These are phyloP conservation scores for Aspidoscelis tigris DNA, from an alignment of 2,113 vertebrate genomes.

Conservation along the genomic window DNA sequence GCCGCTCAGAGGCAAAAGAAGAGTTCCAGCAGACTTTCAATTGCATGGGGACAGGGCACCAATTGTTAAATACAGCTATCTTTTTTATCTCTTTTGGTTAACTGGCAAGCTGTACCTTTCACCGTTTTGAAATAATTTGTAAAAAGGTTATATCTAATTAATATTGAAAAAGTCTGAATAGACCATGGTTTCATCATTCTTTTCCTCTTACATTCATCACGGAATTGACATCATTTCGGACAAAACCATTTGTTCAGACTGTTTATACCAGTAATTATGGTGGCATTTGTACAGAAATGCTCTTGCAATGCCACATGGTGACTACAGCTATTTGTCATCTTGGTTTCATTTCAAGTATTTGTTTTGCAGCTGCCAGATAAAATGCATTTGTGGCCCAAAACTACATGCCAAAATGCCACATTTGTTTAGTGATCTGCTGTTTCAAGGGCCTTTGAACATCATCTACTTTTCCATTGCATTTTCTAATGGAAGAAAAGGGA, in stretches of 20 bases:
- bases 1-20: no score
- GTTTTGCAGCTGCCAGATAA: conserved; percentile 57
- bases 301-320: conserved; percentile 55
- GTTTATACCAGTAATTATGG: conserved; percentile 52
- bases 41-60: background rate
- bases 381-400: conserved; percentile 55
- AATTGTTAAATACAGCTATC: background rate
- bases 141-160: background rate
- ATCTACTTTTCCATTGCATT: conserved; percentile 64
- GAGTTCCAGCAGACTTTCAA: no score
- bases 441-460: conserved; percentile 51
- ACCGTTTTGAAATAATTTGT: background rate
- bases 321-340: conserved; percentile 66
- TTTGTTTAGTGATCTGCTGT: conserved; percentile 42
- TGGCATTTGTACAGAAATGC: conserved; percentile 63
- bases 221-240: conserved; percentile 40
- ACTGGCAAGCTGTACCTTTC: background rate
- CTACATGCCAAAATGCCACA: conserved; percentile 52
- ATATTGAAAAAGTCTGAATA: no score
- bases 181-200: conserved; percentile 8
- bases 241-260: conserved; percentile 50
- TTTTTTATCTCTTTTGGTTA: background rate
- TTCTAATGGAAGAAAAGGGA: conserved; percentile 43
- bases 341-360: conserved; percentile 60
- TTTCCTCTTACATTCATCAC: conserved; percentile 15